Evolutionary conservation across 2,113 vertebrate species (phyloP).

Genomic region (Raphicerus campestris): DNA sequence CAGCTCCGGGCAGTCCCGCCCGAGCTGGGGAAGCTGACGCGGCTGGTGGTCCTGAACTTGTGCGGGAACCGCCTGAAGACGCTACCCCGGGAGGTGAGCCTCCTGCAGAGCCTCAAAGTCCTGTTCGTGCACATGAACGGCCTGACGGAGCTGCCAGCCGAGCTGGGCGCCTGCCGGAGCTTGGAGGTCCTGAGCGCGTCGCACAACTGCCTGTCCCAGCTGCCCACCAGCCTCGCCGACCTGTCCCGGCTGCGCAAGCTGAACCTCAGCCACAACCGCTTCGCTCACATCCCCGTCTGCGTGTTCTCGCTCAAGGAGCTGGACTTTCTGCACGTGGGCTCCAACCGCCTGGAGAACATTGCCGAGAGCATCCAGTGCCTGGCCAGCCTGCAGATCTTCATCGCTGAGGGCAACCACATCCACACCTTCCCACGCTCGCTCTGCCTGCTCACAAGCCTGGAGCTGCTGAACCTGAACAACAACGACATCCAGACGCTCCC

Average conservation of each 20-base stretch:
- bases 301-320: conserved; percentile 89
- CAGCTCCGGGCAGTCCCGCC: conserved; percentile 84
- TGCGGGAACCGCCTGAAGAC: conserved; percentile 88
- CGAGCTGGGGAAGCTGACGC: conserved; percentile 84
- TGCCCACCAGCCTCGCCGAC: conserved; percentile 85
- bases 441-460: conserved; percentile 86
- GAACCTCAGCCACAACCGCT: conserved; percentile 93
- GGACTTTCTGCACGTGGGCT: conserved; percentile 92
- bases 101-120: conserved; percentile 88
- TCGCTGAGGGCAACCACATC: conserved; percentile 90
- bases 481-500: conserved; percentile 92
- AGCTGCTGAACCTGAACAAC: conserved; percentile 92
- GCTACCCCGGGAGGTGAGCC: conserved; percentile 90
- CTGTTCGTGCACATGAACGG: conserved; percentile 92
- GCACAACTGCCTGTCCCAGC: conserved; percentile 88
- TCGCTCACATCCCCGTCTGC: conserved; percentile 90
- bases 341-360: conserved; percentile 91
- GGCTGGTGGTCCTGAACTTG: conserved; percentile 91
- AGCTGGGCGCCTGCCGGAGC: conserved; percentile 87
- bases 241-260: conserved; percentile 88
- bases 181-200: conserved; percentile 94
- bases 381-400: conserved; percentile 90
- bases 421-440: conserved; percentile 87
- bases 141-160: conserved; percentile 89
- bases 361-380: conserved; percentile 92